A percentile compares a stretch with the other conserved stretches of the same genome.
These are phyloP conservation scores for Semicossyphus pulcher DNA, from an alignment of 2,113 vertebrate species.

Conservation along the genomic window DNA sequence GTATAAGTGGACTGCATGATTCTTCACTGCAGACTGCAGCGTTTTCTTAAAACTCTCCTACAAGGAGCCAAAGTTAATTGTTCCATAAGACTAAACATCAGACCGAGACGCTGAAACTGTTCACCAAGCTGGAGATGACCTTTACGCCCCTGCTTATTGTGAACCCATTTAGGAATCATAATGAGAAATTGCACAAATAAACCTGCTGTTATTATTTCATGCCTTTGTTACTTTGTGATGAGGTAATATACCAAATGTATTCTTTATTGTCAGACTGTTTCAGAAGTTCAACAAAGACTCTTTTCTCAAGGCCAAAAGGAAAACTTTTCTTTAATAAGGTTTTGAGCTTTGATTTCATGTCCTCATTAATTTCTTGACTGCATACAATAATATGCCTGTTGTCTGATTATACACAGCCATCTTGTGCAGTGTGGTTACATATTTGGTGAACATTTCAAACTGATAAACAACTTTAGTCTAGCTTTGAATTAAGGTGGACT, in stretches of 20 bases:
- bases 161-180: neutral
- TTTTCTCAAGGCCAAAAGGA: neutral
- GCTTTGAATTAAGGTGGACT: conserved; percentile 7
- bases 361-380: no score
- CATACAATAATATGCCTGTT: no score
- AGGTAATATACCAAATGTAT: neutral
- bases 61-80: conserved; percentile 27
- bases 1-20: conserved; percentile 31
- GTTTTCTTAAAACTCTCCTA: conserved; percentile 26
- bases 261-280: neutral
- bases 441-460: no score
- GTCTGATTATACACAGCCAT: no score
- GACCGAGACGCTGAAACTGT: neutral
- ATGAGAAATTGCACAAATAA: neutral
- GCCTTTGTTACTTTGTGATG: neutral
- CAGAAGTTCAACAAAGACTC: neutral
- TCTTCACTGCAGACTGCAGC: conserved; percentile 1
- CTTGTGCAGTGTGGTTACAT: no score
- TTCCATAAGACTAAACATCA: conserved; percentile 12
- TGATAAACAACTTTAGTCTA: no score
- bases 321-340: neutral
- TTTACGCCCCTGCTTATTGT: conserved; percentile 28
- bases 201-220: neutral
- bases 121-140: conserved; percentile 5
- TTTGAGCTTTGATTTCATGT: neutral